Evolutionary conservation across 2,797 vertebrate genomes (phyloP), one percentile per base, ranked within the genome.

Genomic region (Halcyon smyrnensis): DNA sequence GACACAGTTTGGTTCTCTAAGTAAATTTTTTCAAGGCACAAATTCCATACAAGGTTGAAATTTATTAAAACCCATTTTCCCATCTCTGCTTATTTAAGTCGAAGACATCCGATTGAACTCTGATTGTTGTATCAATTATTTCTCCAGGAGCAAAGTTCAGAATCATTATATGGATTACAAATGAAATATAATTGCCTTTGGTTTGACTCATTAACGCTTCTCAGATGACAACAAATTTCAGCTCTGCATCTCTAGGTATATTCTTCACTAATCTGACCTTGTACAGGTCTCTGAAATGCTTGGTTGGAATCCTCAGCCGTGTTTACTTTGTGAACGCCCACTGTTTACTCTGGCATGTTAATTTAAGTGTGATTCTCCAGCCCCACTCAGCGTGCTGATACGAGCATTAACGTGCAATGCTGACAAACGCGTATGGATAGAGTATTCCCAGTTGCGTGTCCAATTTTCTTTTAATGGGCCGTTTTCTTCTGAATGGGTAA

Each of bases 21-120:
- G 32, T 74, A 90, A 91, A 51, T 57, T 20, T 59, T 73, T 84
- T 70, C 65, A 76, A 80, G 87, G 74, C 84, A 89, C 78, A 73
- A 37, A 74, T 51, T 92, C 96, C 25, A 64, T 89, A 82, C 50
- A 57, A 83, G 88, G 91, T 95, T 85, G 89, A 41, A 85, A 95
- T 41, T 54, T 63, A 67, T 90, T 85, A 82, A 82, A 95, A n/a
- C 34, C 23, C 77, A 48, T 54, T 83, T 94, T 91, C 87, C 81
- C 77, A 74, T 56, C 90, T 85, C 91, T 83, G 73, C 65, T 96
- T 30, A 46, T 78, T 94, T 89, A 84, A 89, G 67, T 74, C 87
- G 67, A 59, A 84, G 16, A 65, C 85, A 56, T 59, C 57, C 59
- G 24, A 2, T 93, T 91, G 86, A 86, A 73, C n/a, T 65, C 81